Evolutionary conservation across 2,113 vertebrate genomes (phyloP).

Genomic region (Penelope pileata): DNA sequence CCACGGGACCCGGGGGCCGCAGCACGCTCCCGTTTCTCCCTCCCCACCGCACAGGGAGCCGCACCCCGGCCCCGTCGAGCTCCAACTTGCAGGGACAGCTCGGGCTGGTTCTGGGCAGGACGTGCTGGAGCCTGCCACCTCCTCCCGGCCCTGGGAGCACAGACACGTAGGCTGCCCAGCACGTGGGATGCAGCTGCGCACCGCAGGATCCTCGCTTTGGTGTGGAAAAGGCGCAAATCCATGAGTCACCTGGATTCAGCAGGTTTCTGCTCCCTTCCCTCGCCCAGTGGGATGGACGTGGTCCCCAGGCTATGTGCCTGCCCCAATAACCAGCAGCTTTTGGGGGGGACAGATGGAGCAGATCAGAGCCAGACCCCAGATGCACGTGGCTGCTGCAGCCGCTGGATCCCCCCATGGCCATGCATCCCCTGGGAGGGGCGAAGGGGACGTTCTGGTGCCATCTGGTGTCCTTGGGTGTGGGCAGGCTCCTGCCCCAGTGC

Average conservation of each 20-base stretch:
- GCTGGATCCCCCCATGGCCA: neutral
- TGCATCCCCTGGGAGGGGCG: rapidly evolving
- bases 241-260: constrained; percentile 23
- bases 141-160: constrained; percentile 41
- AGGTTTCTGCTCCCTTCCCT: neutral
- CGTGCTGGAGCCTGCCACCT: constrained; percentile 40
- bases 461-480: neutral
- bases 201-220: neutral
- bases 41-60: constrained; percentile 13
- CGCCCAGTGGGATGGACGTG: neutral
- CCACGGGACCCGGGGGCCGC: neutral
- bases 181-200: neutral
- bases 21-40: rapidly evolving
- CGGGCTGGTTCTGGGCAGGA: neutral
- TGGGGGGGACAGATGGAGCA: rapidly evolving
- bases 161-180: constrained; percentile 15
- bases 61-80: constrained; percentile 60
- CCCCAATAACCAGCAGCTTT: neutral
- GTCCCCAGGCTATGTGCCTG: neutral
- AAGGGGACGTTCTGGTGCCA: neutral
- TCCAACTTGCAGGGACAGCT: constrained; percentile 30
- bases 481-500: neutral
- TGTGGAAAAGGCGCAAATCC: constrained; percentile 5
- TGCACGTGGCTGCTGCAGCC: neutral
- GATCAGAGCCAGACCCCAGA: neutral